These are phyloP conservation scores for Chaetura pelagica DNA, from an alignment of 2,113 vertebrate species.

Conservation along the genomic window DNA sequence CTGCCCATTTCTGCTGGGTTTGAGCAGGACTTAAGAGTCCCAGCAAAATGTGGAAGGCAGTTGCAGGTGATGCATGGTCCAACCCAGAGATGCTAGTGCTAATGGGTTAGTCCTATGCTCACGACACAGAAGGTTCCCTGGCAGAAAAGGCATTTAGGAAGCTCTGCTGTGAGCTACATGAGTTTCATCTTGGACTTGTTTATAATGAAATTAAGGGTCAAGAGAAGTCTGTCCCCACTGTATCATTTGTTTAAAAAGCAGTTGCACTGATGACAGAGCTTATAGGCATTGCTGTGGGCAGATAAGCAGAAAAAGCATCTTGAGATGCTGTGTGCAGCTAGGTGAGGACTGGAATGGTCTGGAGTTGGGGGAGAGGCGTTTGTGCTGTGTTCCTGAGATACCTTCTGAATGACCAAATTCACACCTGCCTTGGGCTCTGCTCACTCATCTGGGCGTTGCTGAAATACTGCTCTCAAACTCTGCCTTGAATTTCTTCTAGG, in stretches of 20 bases:
- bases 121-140: background rate
- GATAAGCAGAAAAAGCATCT: background rate
- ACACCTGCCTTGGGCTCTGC: background rate
- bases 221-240: background rate
- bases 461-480: background rate
- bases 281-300: background rate
- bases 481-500: background rate
- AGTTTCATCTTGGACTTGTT: background rate
- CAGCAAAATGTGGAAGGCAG: background rate
- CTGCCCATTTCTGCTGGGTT: background rate
- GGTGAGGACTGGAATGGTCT: background rate
- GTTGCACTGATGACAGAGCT: background rate
- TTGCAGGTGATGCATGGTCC: background rate
- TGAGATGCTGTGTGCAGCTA: accelerated
- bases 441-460: accelerated
- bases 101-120: background rate
- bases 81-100: background rate
- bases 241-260: background rate
- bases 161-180: background rate
- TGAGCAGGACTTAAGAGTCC: background rate
- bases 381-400: background rate
- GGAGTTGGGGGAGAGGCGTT: accelerated
- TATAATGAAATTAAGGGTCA: background rate
- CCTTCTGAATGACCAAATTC: background rate
- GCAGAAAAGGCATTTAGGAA: background rate